A percentile compares a stretch with the other conserved stretches of the same genome.
phyloP scores from a whole-genome alignment of 2,797 vertebrate genomes.

The Chlorospingus semifuscus region DNA sequence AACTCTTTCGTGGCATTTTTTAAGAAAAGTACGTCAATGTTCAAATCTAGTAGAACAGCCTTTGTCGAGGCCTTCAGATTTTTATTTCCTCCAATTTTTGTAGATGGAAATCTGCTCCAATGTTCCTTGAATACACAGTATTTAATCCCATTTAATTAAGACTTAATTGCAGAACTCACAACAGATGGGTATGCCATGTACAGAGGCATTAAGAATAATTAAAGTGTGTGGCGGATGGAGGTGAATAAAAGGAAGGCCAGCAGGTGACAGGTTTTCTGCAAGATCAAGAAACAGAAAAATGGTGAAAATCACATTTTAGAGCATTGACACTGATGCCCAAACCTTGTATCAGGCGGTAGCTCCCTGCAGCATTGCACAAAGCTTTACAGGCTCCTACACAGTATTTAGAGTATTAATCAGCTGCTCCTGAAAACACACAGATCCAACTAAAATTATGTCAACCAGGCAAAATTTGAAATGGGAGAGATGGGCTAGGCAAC shows the following conservation, averaged over 20 bases:
- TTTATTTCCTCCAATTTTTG: background rate
- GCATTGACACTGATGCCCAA: background rate
- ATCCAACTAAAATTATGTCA: background rate
- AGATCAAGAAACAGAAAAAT: background rate
- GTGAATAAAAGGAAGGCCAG: background rate
- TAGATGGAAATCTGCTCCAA: background rate
- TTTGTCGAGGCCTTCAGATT: background rate
- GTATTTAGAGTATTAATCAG: background rate
- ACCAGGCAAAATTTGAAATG: background rate
- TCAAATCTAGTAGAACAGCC: background rate
- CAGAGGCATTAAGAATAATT: conserved; percentile 9
- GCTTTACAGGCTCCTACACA: background rate
- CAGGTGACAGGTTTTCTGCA: background rate
- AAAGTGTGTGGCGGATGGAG: background rate
- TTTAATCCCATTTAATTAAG: conserved; percentile 40
- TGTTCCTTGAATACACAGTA: background rate
- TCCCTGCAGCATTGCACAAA: background rate
- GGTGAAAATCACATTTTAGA: background rate
- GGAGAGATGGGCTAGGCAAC: background rate
- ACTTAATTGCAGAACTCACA: conserved; percentile 36
- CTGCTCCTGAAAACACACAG: background rate
- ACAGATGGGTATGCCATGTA: conserved; percentile 41
- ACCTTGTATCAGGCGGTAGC: background rate
- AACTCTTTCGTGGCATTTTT: background rate
- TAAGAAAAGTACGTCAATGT: background rate